Evolutionary conservation across 2,113 vertebrate genomes (phyloP).

Genomic region (Dromiciops gliroides): DNA sequence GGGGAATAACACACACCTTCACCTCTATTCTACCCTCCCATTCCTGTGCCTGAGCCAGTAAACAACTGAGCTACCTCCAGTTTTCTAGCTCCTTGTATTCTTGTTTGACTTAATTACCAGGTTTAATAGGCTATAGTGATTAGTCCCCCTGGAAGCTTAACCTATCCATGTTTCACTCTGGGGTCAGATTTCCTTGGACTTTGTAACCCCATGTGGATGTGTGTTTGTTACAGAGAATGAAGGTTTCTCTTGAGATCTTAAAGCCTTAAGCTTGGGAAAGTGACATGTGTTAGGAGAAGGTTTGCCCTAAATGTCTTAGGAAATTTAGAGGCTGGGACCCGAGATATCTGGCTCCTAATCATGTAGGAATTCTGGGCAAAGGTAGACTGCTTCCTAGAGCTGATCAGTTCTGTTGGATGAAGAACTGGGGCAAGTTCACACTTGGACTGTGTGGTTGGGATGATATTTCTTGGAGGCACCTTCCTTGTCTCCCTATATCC

Average conservation of each 20-base stretch:
- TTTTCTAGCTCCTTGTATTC: conserved; percentile 63
- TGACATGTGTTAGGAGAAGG: neutral
- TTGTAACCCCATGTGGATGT: neutral
- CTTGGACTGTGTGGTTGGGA: neutral
- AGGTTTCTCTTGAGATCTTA: neutral
- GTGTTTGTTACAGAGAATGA: neutral
- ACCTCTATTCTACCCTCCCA: neutral
- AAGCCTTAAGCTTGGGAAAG: neutral
- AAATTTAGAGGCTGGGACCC: neutral
- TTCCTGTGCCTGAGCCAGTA: conserved; percentile 24
- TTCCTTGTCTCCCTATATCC: neutral
- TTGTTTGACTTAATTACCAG: conserved; percentile 56
- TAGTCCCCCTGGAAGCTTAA: conserved; percentile 26
- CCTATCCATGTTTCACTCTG: neutral
- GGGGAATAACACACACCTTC: neutral
- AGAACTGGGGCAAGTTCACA: neutral
- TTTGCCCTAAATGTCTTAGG: neutral
- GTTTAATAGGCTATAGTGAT: conserved; percentile 35
- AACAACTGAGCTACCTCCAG: conserved; percentile 36
- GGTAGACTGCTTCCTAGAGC: neutral
- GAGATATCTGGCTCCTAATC: neutral
- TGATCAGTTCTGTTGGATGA: neutral
- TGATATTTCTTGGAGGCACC: neutral
- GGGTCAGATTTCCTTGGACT: neutral
- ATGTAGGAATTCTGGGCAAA: neutral